Conservation (phyloP, 2,797 vertebrate species). For the Sebastes elongatus region DNA sequence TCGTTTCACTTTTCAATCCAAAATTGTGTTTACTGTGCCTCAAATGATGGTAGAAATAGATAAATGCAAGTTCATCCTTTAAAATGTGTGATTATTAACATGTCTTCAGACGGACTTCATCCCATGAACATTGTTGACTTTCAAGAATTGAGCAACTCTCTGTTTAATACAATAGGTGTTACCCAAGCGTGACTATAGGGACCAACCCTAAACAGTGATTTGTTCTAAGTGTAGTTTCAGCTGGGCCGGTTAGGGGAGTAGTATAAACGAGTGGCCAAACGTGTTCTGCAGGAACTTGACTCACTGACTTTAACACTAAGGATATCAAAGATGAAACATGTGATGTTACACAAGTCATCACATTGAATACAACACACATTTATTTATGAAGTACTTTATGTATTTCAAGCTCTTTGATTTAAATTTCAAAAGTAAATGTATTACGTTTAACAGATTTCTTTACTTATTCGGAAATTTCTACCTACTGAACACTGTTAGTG, state of each 20-base stretch:
- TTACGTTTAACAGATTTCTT: too few relatives aligned
- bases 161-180: slow-evolving; percentile 22
- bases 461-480: neutral
- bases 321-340: neutral
- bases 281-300: slow-evolving; percentile 3
- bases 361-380: neutral
- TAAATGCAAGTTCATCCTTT: neutral
- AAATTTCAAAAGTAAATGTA: neutral
- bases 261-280: neutral
- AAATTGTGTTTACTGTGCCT: neutral
- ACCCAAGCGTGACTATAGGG: neutral
- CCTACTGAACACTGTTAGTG: neutral
- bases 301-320: neutral
- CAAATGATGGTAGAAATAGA: neutral
- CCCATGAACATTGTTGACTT: neutral
- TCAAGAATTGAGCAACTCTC: slow-evolving; percentile 21
- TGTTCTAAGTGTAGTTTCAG: slow-evolving; percentile 29
- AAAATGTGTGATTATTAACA: neutral
- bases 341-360: neutral
- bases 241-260: neutral
- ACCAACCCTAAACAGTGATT: slow-evolving; percentile 9
- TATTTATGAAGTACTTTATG: neutral
- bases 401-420: neutral
- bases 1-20: neutral
- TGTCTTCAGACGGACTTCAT: neutral